Conservation (phyloP, 2,888 invertebrate species). For the Petrolisthes manimaculis region DNA sequence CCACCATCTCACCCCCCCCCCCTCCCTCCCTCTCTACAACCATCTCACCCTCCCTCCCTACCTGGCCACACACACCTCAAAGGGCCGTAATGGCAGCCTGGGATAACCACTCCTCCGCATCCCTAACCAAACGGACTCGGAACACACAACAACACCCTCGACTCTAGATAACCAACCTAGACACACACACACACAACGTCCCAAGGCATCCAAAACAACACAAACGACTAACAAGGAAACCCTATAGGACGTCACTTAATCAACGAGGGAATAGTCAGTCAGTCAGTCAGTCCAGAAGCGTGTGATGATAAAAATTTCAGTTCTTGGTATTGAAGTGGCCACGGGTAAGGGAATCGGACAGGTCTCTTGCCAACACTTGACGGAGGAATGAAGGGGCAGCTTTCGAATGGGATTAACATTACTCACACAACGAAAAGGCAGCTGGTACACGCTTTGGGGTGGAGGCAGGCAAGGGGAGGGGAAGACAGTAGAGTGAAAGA, state of each 20-base stretch:
- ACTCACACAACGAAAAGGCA: slow-evolving; percentile 46
- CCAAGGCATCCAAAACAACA: no score
- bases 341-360: slow-evolving; percentile 7
- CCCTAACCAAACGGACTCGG: not conserved
- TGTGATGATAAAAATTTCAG: no score
- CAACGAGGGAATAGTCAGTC: no score
- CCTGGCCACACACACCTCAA: slow-evolving; percentile 18
- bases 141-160: not conserved
- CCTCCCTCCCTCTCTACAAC: not conserved
- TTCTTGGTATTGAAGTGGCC: no score
- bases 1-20: not conserved
- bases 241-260: no score
- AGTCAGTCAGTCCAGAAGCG: no score
- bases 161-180: not conserved
- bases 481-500: no score
- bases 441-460: slow-evolving; percentile 39
- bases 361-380: slow-evolving; percentile 24
- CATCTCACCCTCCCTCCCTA: not conserved
- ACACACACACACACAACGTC: slow-evolving; percentile 1
- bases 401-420: slow-evolving; percentile 50
- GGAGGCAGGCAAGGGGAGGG: not conserved
- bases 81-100: slow-evolving; percentile 5
- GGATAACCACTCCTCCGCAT: not conserved
- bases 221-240: no score
- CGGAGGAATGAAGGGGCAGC: slow-evolving; percentile 16